Percentiles rank a stretch among this genome's conserved stretches.
These are phyloP conservation scores for Pristionchus pacificus DNA, from an alignment of 1,140 invertebrate species.

Conservation along the genomic window DNA sequence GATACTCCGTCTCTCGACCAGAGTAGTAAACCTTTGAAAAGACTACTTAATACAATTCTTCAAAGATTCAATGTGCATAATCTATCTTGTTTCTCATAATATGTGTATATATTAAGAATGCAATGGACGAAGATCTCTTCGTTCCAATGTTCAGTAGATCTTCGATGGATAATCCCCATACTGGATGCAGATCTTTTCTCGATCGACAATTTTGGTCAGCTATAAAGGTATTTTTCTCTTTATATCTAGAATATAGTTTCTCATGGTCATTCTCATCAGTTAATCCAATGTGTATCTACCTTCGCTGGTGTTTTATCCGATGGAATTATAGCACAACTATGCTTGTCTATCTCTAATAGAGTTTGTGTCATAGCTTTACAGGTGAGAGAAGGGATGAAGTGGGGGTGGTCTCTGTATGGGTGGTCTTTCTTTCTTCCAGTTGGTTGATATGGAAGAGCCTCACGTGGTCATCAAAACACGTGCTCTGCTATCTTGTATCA, in stretches of 20 bases:
- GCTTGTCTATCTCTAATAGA: not conserved
- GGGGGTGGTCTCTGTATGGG: not conserved
- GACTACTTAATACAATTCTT: conserved; percentile 21
- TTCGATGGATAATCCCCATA: conserved; percentile 34
- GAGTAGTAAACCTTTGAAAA: conserved; percentile 21
- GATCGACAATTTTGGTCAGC: conserved; percentile 36
- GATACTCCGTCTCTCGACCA: conserved; percentile 22
- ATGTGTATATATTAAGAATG: conserved; percentile 1
- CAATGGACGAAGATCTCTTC: conserved; percentile 31
- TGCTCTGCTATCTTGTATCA: too few relatives aligned
- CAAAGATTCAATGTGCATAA: conserved; percentile 6
- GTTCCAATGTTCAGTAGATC: conserved; percentile 32
- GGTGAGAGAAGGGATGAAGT: too few relatives aligned
- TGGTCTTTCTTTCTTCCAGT: not conserved
- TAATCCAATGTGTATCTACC: not conserved
- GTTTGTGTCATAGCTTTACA: not conserved
- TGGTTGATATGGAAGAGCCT: not conserved
- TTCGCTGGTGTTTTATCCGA: not conserved
- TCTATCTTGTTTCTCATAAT: not conserved
- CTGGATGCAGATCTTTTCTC: conserved; percentile 26
- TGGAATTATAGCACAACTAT: not conserved
- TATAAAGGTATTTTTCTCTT: conserved; percentile 24
- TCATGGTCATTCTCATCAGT: not conserved
- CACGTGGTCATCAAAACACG: not conserved
- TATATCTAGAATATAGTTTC: not conserved